phyloP scores from a whole-genome alignment of 2,113 vertebrate genomes.

The Prochilodus magdalenae region DNA sequence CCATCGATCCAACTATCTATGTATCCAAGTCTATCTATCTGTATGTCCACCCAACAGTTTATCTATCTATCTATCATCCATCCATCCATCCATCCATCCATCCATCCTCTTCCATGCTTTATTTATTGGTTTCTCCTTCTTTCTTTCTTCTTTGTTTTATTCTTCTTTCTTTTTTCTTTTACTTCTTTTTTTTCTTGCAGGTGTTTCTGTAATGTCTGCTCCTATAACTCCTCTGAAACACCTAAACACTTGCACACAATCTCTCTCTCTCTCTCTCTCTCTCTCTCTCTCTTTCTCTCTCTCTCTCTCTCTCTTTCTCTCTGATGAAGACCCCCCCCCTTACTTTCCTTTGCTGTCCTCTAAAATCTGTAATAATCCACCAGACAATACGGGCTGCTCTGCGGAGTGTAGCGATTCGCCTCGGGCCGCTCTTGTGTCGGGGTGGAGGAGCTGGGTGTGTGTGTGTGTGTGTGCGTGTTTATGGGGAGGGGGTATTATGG shows the following conservation, averaged over 20 bases:
- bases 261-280: conserved; percentile 61
- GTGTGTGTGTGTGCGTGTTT: conserved; percentile 29
- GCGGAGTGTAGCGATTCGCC: conserved; percentile 81
- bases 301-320: conserved; percentile 65
- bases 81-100: too few species aligned
- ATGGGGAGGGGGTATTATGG: conserved; percentile 77
- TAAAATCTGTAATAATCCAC: conserved; percentile 87
- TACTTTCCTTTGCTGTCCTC: conserved; percentile 60
- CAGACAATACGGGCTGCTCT: conserved; percentile 86
- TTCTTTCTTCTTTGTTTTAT: too few species aligned
- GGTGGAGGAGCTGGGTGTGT: conserved; percentile 7
- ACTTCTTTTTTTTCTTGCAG: conserved; percentile 60
- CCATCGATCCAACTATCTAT: too few species aligned
- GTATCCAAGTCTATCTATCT: too few species aligned
- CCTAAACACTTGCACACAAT: conserved; percentile 52
- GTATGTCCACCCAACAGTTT: too few species aligned
- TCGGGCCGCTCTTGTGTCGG: conserved; percentile 73
- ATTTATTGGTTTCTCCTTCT: neutral
- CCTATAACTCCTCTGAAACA: neutral
- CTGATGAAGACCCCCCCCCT: conserved; percentile 75
- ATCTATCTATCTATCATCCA: too few species aligned
- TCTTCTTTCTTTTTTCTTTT: conserved; percentile 57
- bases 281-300: conserved; percentile 52
- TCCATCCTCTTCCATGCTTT: neutral
- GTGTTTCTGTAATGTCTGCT: conserved; percentile 60